Percentiles rank a stretch among this genome's conserved stretches.
phyloP scores from a whole-genome alignment of 2,113 vertebrate genomes.

The Ciconia boyciana region DNA sequence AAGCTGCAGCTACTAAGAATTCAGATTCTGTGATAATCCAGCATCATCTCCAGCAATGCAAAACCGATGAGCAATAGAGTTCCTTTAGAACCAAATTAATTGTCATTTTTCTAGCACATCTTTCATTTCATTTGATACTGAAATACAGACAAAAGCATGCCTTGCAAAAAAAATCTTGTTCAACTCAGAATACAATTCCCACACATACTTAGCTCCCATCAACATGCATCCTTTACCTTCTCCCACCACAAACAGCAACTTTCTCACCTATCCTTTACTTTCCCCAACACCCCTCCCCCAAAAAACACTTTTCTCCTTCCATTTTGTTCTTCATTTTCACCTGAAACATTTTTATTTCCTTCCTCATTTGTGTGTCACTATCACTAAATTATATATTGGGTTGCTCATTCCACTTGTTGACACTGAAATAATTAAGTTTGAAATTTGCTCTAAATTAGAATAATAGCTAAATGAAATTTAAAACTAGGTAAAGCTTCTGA shows the following conservation, averaged over 20 bases:
- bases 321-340: neutral
- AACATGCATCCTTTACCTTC: neutral
- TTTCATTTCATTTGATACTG: neutral
- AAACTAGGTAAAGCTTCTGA: neutral
- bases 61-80: neutral
- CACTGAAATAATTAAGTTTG: neutral
- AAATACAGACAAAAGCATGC: neutral
- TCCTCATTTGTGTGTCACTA: neutral
- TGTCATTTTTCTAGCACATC: neutral
- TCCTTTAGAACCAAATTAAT: neutral
- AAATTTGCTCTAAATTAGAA: neutral
- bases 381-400: neutral
- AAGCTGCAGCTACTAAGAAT: neutral
- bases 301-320: neutral
- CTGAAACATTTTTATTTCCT: neutral
- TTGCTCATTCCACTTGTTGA: neutral
- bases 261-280: neutral
- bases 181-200: neutral
- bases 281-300: neutral
- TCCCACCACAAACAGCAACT: neutral
- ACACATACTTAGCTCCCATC: neutral
- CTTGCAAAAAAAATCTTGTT: neutral
- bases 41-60: neutral
- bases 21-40: neutral
- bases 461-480: neutral